A percentile compares a stretch with the other conserved stretches of the same genome.
Evolutionary conservation across 1,140 invertebrate genomes (phyloP).

Genomic region (Heliconius hermathena): DNA sequence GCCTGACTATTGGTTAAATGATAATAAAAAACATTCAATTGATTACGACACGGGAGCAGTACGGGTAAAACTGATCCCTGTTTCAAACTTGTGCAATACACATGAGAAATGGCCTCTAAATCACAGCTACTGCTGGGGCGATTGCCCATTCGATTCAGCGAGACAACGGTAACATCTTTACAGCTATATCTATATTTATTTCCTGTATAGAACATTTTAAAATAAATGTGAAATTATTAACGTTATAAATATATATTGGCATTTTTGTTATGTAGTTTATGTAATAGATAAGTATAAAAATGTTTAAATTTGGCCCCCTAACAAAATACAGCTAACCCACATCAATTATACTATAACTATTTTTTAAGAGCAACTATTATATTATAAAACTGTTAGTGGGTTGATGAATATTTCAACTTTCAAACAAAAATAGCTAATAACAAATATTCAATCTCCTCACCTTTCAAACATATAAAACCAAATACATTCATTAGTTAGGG

Average conservation of each 20-base stretch:
- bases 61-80: conserved; percentile 36
- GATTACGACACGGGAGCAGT: conserved; percentile 35
- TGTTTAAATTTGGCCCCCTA: not conserved
- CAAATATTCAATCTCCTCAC: too few relatives aligned
- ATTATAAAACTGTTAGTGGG: too few relatives aligned
- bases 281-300: not conserved
- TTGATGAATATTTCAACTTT: too few relatives aligned
- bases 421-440: too few relatives aligned
- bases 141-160: conserved; percentile 31
- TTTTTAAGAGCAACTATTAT: too few relatives aligned
- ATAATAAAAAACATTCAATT: conserved; percentile 37
- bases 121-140: conserved; percentile 38
- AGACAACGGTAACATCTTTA: conserved; percentile 36
- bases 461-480: too few relatives aligned
- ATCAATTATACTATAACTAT: too few relatives aligned
- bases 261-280: not conserved
- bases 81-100: conserved; percentile 51
- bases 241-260: not conserved
- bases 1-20: conserved; percentile 7
- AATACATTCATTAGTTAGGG: too few relatives aligned
- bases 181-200: conserved; percentile 10
- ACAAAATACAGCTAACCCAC: too few relatives aligned
- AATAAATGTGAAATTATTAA: not conserved
- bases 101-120: conserved; percentile 56
- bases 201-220: not conserved